Base-by-base conservation (phyloP, 2,113 vertebrate species). In the Leuciscus idus region DNA sequence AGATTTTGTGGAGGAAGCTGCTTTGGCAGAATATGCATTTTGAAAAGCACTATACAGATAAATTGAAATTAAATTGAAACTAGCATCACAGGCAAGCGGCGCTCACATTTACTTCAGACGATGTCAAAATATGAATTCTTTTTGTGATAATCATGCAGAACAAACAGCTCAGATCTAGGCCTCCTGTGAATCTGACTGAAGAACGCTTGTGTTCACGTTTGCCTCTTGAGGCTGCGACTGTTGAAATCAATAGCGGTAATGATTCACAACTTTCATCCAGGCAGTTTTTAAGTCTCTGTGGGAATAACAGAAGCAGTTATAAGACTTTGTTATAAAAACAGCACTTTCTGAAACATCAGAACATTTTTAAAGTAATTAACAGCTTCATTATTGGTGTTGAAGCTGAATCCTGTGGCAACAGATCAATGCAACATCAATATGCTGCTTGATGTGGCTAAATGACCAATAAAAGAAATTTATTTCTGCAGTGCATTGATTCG, bases 401-500 rank as follows among this genome's bases (percentile, higher is more conserved):
- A 85, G 43, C 59, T 46, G 46, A 4, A 83, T 57, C 48, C 10
- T 17, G 21, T 50, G 12, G 28, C 23, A 15, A 55, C 23, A 28
- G 19, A 79, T 79, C 21, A 72, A 70, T 50, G 3, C 13, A 50
- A 59, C 52, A 76, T 77, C 61, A 88, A 82, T 57, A 85, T 59
- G 7, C 70, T 79, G 74, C 43, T 36, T 52, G 61, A 39, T 82
- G 9, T 23, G 30, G 33, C 72, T 77, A 33, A 76, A 68, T 64
- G 33, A 39, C 12, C 83, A 26, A 59, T 84, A 39, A 23, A 59
- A 70, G 4, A n/a, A 52, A 73, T 88, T 59, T 23, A 55, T 84
- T 52, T 33, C 62, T 64, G 64, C 43, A 46, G 64, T 79, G 70
- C 64, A 83, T 79, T 64, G 87, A 86, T 83, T 85, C 36, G 1